Evolutionary conservation across 2,797 vertebrate genomes (phyloP).

Genomic region (Varecia variegata): DNA sequence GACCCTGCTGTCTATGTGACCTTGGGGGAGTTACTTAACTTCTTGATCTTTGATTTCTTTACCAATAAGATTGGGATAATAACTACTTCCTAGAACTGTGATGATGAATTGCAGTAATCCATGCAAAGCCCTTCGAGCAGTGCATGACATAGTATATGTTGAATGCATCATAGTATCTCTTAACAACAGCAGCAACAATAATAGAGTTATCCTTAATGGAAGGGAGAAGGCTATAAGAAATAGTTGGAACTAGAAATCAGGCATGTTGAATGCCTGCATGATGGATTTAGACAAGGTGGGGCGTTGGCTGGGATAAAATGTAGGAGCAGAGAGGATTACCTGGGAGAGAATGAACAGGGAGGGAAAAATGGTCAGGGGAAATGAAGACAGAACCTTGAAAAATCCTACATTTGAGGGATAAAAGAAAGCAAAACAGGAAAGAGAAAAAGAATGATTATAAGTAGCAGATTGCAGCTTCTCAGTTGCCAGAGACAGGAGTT

Average conservation of each 20-base stretch:
- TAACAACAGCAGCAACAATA: not conserved
- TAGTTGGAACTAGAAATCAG: not conserved
- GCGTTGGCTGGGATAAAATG: not conserved
- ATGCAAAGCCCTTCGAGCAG: not conserved
- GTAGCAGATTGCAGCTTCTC: not conserved
- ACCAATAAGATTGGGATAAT: not conserved
- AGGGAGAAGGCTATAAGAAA: conserved; percentile 19
- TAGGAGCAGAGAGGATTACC: not conserved
- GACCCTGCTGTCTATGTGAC: not conserved
- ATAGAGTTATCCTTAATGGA: not conserved
- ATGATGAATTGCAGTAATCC: not conserved
- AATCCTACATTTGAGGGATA: not conserved
- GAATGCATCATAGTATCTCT: not conserved
- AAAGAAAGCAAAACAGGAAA: not conserved
- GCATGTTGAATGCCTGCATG: not conserved
- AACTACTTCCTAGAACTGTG: not conserved
- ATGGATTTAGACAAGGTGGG: not conserved
- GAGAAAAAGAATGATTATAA: not conserved
- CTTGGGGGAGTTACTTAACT: not conserved
- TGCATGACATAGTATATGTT: not conserved
- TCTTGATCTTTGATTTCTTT: not conserved
- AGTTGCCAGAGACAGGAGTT: not conserved
- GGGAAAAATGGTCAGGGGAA: not conserved
- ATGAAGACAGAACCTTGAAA: not conserved
- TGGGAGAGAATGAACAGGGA: not conserved